A percentile compares a stretch with the other conserved stretches of the same genome.
Conservation (phyloP, 2,888 invertebrate genomes). For the Yponomeuta evonymella region DNA sequence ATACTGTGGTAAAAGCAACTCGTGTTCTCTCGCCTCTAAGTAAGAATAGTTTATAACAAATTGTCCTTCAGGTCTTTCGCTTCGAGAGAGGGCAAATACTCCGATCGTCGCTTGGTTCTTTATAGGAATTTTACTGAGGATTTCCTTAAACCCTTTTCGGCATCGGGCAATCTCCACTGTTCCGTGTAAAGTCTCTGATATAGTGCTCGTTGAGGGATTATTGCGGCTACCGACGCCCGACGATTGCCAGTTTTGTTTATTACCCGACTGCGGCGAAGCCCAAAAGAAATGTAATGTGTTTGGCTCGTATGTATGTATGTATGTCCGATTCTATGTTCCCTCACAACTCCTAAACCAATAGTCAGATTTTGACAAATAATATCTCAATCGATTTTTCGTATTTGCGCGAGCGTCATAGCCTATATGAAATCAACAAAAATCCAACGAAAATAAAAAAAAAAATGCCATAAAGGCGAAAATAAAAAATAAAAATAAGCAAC, state of each 20-base stretch:
- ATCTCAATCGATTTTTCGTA: too few relatives aligned
- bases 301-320: too few relatives aligned
- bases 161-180: neutral
- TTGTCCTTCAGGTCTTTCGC: neutral
- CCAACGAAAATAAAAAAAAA: too few relatives aligned
- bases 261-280: too few relatives aligned
- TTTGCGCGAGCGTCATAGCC: too few relatives aligned
- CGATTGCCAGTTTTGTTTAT: conserved; percentile 39
- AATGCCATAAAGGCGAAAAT: too few relatives aligned
- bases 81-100: neutral
- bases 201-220: conserved; percentile 7
- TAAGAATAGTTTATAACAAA: conserved; percentile 8
- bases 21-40: conserved; percentile 26
- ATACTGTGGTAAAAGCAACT: neutral
- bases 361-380: too few relatives aligned
- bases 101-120: neutral
- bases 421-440: too few relatives aligned
- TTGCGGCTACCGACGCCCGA: conserved; percentile 24
- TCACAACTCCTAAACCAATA: too few relatives aligned
- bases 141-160: neutral
- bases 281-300: too few relatives aligned
- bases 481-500: too few relatives aligned
- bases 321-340: too few relatives aligned
- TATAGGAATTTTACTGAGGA: neutral
- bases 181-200: neutral